A percentile compares a stretch with the other conserved stretches of the same genome.
phyloP scores from a whole-genome alignment of 2,797 vertebrate species.

The Epinephelus malabaricus region DNA sequence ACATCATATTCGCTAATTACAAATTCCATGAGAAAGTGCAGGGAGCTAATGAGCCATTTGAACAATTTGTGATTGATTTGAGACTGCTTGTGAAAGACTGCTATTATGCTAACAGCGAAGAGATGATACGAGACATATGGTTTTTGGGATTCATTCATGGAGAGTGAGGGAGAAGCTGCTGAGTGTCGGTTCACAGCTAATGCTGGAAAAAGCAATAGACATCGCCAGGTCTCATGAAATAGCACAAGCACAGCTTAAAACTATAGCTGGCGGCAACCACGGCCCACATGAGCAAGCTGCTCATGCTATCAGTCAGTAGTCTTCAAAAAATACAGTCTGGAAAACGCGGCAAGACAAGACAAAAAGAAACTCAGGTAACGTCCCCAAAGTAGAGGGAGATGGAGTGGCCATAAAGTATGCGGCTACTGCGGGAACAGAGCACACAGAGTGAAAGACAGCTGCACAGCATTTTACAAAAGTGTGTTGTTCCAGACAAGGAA shows the following conservation, averaged over 20 bases:
- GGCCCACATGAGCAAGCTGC: not conserved
- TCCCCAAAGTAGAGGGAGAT: not conserved
- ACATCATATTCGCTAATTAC: slow-evolving; percentile 8
- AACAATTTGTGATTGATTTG: slow-evolving; percentile 29
- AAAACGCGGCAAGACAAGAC: not conserved
- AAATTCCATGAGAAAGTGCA: slow-evolving; percentile 33
- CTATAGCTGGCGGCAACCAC: not conserved
- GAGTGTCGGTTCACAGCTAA: not conserved
- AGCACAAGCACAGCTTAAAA: slow-evolving; percentile 1
- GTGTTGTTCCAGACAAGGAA: not conserved
- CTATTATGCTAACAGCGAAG: not conserved
- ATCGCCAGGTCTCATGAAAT: not conserved
- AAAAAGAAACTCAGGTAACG: not conserved
- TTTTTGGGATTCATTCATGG: slow-evolving; percentile 1
- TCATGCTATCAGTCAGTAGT: not conserved
- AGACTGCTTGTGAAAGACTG: slow-evolving; percentile 10
- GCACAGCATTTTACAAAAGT: slow-evolving; percentile 45
- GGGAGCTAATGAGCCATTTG: slow-evolving; percentile 1
- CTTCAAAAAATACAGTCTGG: not conserved
- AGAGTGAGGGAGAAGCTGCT: slow-evolving; percentile 1
- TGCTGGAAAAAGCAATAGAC: not conserved
- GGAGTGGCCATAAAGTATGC: not conserved
- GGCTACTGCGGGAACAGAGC: slow-evolving; percentile 11
- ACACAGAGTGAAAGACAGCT: slow-evolving; percentile 6
- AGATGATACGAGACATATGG: not conserved